These are phyloP conservation scores for Podotricha telesiphe DNA, from an alignment of 2,888 invertebrate genomes.

Conservation along the genomic window DNA sequence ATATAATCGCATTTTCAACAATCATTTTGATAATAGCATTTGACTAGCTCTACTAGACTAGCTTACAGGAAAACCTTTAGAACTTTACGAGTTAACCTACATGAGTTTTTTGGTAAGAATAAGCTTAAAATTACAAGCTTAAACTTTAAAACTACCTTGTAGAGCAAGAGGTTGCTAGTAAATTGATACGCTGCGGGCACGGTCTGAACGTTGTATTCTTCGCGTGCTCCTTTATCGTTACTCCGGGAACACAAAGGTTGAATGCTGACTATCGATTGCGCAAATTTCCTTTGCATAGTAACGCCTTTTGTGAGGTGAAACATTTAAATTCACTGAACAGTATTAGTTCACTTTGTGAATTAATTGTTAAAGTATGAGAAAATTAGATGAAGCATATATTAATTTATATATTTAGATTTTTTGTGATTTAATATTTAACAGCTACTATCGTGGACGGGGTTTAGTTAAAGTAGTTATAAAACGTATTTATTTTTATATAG, in stretches of 20 bases:
- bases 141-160: constrained; percentile 21
- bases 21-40: no score
- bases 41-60: background rate
- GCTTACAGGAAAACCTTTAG: background rate
- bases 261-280: constrained; percentile 40
- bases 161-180: constrained; percentile 24
- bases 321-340: constrained; percentile 30
- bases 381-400: constrained; percentile 2
- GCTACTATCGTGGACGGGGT: no score
- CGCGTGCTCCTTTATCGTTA: constrained; percentile 32
- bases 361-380: background rate
- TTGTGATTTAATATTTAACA: background rate
- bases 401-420: background rate
- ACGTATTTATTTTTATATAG: no score
- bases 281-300: constrained; percentile 42
- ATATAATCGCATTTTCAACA: no score
- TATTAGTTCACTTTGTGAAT: constrained; percentile 22
- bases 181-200: constrained; percentile 28
- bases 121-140: constrained; percentile 12
- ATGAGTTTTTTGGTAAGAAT: background rate
- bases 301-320: constrained; percentile 39
- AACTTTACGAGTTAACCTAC: background rate
- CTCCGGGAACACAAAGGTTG: constrained; percentile 38
- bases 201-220: constrained; percentile 35
- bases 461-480: no score